A percentile compares a stretch with the other conserved stretches of the same genome.
Evolutionary conservation across 2,888 invertebrate species (phyloP).

Genomic region (Drosophila gaucha): DNA sequence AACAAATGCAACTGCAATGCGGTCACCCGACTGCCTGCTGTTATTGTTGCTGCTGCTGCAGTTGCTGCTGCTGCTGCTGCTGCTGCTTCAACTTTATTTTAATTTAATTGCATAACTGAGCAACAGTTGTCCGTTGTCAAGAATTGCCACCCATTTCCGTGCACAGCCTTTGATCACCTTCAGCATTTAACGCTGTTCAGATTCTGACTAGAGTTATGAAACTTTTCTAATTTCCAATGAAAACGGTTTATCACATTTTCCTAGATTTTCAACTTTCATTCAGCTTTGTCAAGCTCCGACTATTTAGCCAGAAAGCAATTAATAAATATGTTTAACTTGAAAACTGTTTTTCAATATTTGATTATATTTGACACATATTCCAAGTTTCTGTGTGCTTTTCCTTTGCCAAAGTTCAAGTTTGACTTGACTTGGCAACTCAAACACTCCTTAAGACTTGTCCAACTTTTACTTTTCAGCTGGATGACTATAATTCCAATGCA

Average conservation of each 20-base stretch:
- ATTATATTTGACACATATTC: not conserved
- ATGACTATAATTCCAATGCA: slow-evolving; percentile 49
- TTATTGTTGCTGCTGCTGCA: slow-evolving; percentile 37
- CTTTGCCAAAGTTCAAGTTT: slow-evolving; percentile 3
- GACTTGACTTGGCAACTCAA: not conserved
- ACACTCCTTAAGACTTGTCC: slow-evolving; percentile 12
- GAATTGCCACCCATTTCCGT: slow-evolving; percentile 72
- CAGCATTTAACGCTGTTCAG: slow-evolving; percentile 1
- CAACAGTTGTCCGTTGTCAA: slow-evolving; percentile 72
- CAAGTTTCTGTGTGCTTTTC: not conserved
- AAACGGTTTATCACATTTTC: not conserved
- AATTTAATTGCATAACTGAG: slow-evolving; percentile 75
- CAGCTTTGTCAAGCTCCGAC: no score
- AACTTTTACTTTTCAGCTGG: slow-evolving; percentile 57
- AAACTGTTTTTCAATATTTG: not conserved
- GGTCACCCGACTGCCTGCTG: slow-evolving; percentile 53
- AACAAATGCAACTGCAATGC: slow-evolving; percentile 55
- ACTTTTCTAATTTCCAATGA: not conserved
- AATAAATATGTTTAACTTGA: not conserved
- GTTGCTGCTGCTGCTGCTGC: slow-evolving; percentile 37
- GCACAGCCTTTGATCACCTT: slow-evolving; percentile 8
- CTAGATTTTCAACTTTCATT: not conserved
- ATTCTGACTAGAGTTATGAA: slow-evolving; percentile 16
- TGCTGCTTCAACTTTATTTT: slow-evolving; percentile 60
- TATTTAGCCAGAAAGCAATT: no score